These are phyloP conservation scores for Dendrolimus houi DNA, from an alignment of 2,888 invertebrate genomes.

Conservation along the genomic window DNA sequence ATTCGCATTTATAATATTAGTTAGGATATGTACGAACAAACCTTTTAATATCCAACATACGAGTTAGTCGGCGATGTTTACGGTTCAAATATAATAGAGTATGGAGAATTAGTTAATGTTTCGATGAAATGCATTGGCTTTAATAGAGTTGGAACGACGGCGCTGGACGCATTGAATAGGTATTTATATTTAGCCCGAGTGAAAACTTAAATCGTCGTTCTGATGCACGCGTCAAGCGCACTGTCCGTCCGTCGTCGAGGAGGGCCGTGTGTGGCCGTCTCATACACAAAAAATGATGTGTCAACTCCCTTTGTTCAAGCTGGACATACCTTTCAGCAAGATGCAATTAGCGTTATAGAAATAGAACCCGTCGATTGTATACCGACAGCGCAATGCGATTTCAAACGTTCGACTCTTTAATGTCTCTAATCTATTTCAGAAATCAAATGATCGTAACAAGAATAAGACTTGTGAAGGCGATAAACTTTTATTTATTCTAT, in stretches of 20 bases:
- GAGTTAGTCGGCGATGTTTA: background rate
- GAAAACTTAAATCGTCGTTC: slow-evolving; percentile 71
- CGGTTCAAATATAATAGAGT: background rate
- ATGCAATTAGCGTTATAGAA: slow-evolving; percentile 72
- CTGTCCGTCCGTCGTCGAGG: slow-evolving; percentile 58
- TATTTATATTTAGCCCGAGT: slow-evolving; percentile 65
- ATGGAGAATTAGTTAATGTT: background rate
- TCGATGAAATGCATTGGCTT: background rate
- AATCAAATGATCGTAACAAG: slow-evolving; percentile 62
- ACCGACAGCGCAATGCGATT: slow-evolving; percentile 59
- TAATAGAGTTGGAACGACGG: background rate
- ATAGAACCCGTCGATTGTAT: slow-evolving; percentile 67
- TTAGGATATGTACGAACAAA: background rate
- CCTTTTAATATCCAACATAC: background rate
- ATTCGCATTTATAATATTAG: no score
- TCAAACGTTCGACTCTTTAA: slow-evolving; percentile 64
- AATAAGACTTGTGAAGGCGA: slow-evolving; percentile 32
- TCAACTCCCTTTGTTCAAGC: slow-evolving; percentile 71
- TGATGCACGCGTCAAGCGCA: slow-evolving; percentile 49
- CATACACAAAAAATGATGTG: slow-evolving; percentile 69
- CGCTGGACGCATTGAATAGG: slow-evolving; percentile 23
- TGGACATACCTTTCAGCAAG: slow-evolving; percentile 75
- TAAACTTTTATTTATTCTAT: slow-evolving; percentile 32
- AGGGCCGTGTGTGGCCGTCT: slow-evolving; percentile 65
- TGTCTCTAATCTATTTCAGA: slow-evolving; percentile 73